A percentile compares a stretch with the other conserved stretches of the same genome.
Evolutionary conservation across 2,113 vertebrate species (phyloP).

Genomic region (Ploceus nigricollis): DNA sequence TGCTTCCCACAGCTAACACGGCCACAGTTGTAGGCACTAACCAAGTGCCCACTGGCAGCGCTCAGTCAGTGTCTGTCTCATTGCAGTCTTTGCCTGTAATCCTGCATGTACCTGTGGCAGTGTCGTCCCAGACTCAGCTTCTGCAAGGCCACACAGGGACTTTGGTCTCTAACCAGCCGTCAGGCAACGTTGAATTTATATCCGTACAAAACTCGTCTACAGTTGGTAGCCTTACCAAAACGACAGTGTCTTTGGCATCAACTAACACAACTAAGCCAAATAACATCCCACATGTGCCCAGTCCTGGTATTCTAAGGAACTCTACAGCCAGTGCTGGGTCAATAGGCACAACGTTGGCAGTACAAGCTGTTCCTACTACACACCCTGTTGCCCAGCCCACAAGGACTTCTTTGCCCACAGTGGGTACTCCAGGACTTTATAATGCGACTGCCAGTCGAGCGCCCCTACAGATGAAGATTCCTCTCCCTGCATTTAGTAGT

Average conservation of each 20-base stretch:
- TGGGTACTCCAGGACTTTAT: slow-evolving; percentile 74
- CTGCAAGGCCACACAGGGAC: slow-evolving; percentile 78
- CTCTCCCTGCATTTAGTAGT: slow-evolving; percentile 70
- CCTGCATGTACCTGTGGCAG: slow-evolving; percentile 79
- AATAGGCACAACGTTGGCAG: slow-evolving; percentile 71
- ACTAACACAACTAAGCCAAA: slow-evolving; percentile 73
- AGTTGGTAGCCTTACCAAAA: slow-evolving; percentile 76
- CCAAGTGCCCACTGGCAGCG: slow-evolving; percentile 72
- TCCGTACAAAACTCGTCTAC: slow-evolving; percentile 77
- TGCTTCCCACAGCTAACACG: slow-evolving; percentile 73
- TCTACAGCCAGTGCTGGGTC: slow-evolving; percentile 68
- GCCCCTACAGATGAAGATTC: slow-evolving; percentile 76
- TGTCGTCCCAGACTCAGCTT: slow-evolving; percentile 81
- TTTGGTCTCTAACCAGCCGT: slow-evolving; percentile 77
- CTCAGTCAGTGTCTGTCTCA: slow-evolving; percentile 78
- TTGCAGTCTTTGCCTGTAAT: slow-evolving; percentile 80
- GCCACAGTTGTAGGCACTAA: slow-evolving; percentile 76
- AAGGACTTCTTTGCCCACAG: slow-evolving; percentile 76
- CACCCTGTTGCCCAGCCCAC: slow-evolving; percentile 75
- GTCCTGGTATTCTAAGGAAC: slow-evolving; percentile 72
- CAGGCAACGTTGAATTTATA: slow-evolving; percentile 80
- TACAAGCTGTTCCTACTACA: slow-evolving; percentile 73
- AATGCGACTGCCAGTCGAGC: slow-evolving; percentile 64
- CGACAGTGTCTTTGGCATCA: slow-evolving; percentile 72
- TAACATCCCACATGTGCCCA: slow-evolving; percentile 69